phyloP scores from a whole-genome alignment of 2,797 vertebrate species.

The Avahi laniger region DNA sequence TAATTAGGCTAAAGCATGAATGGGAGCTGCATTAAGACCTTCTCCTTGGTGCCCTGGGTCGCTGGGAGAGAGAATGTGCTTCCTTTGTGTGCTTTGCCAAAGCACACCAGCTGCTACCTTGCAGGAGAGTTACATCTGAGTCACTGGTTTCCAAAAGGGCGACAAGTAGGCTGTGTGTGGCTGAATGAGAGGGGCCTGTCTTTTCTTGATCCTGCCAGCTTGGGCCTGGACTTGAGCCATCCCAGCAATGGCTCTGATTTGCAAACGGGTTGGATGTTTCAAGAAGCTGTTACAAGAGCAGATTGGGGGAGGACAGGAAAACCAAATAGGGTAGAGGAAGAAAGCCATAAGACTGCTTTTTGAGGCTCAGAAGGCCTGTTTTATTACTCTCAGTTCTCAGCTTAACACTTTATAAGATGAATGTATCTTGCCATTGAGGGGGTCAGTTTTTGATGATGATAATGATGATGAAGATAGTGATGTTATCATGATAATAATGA shows the following conservation, averaged over 20 bases:
- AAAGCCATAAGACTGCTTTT: background rate
- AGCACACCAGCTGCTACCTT: conserved; percentile 89
- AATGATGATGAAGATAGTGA: background rate
- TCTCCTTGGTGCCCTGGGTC: conserved; percentile 67
- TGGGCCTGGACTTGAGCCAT: conserved; percentile 81
- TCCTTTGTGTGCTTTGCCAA: conserved; percentile 78
- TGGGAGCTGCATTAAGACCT: conserved; percentile 79
- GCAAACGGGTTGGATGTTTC: conserved; percentile 36
- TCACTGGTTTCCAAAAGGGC: conserved; percentile 88
- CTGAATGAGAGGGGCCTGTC: conserved; percentile 81
- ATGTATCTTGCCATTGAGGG: background rate
- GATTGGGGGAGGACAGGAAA: background rate
- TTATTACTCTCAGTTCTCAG: background rate
- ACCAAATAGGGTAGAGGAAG: background rate
- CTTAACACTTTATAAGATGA: background rate
- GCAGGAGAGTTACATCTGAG: conserved; percentile 88
- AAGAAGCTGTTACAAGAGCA: conserved; percentile 45
- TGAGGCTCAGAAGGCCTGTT: background rate
- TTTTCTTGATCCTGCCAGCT: conserved; percentile 81
- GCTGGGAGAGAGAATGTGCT: conserved; percentile 79
- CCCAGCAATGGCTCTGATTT: conserved; percentile 66
- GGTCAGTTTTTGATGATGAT: background rate
- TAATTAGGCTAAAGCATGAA: conserved; percentile 86
- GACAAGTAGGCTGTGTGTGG: conserved; percentile 83
- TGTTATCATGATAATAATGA: background rate